Evolutionary conservation across 2,888 invertebrate species (phyloP).

Genomic region (Lacanobia wlatinum): DNA sequence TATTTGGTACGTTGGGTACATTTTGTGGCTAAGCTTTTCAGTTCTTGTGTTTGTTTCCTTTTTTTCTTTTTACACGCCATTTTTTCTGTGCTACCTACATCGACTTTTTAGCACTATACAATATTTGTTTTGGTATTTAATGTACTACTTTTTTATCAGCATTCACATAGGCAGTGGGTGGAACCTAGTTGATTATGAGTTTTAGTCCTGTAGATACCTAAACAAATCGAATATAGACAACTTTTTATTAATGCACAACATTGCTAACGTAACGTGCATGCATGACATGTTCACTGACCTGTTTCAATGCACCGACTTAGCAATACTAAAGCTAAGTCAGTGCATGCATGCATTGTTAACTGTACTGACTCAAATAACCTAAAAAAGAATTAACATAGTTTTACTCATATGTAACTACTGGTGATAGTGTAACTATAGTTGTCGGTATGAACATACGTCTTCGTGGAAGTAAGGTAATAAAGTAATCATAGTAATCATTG

Average conservation of each 20-base stretch:
- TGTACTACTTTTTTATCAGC: slow-evolving; percentile 9
- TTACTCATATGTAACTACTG: neutral
- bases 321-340: slow-evolving; percentile 22
- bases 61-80: slow-evolving; percentile 49
- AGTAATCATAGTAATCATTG: slow-evolving; percentile 21
- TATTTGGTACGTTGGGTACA: slow-evolving; percentile 89
- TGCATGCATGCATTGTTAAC: slow-evolving; percentile 22
- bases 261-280: slow-evolving; percentile 34
- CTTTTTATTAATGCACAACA: slow-evolving; percentile 10
- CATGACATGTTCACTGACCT: slow-evolving; percentile 21
- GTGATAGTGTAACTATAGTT: slow-evolving; percentile 38
- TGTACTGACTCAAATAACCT: slow-evolving; percentile 8
- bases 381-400: neutral
- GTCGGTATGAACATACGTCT: slow-evolving; percentile 14
- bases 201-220: slow-evolving; percentile 27
- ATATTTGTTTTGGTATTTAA: slow-evolving; percentile 32
- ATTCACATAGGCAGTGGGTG: slow-evolving; percentile 13
- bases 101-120: neutral
- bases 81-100: slow-evolving; percentile 30
- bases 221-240: slow-evolving; percentile 21
- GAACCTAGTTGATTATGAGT: neutral
- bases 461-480: slow-evolving; percentile 42
- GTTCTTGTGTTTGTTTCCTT: slow-evolving; percentile 13
- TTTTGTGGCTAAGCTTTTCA: slow-evolving; percentile 76
- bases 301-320: slow-evolving; percentile 14